Base-by-base conservation (phyloP, 1,140 invertebrate genomes). In the Mactra quadrangularis region DNA sequence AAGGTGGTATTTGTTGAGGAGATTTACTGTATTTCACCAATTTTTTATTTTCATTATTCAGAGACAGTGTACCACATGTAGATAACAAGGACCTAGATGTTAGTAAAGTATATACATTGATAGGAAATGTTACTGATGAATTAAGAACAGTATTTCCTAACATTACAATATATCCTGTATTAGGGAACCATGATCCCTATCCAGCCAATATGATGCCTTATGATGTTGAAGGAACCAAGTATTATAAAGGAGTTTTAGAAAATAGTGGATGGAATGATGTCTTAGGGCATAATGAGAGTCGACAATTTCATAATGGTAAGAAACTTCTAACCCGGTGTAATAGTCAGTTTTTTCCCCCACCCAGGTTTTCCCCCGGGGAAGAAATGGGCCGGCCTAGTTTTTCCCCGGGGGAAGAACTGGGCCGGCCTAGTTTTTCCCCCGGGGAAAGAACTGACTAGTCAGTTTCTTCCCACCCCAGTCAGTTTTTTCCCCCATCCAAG, bases 131-230 rank as follows among this genome's bases (percentile, higher is more conserved):
- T 38, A 92, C 92, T n/a, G 45, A 78, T 0, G 82, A 90, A 35
- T 52, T 94, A 0, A 47, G 64, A 15, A 33, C 83, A 11, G 70
- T 82, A 19, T 94, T 94, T 78, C 89, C 89, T 11, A 89, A 91
- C 41, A 88, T 86, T 3, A 68, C 90, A 0, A 86, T 94, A 7
- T 89, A 91, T 62, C 93, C 93, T 25, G 92, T 91, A 2, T 87
- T 94, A 27, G 93, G 93, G 25, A 94, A 94, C 78, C 93, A 94
- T 89, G 93, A 94, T 74, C 87, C 86, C 59, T 78, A 91, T 83
- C 85, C 93, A 86, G 75, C 88, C 41, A 85, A 85, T 76, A 82
- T 84, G 82, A 88, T 88, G 83, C 86, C 70, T 60, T 78, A 68
- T 62, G 25, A 83, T 57, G 79, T 29, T 0, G 66, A 81, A 9